Evolutionary conservation across 2,113 vertebrate genomes (phyloP), one percentile per base, ranked within the genome.

Genomic region (Tetrax tetrax): DNA sequence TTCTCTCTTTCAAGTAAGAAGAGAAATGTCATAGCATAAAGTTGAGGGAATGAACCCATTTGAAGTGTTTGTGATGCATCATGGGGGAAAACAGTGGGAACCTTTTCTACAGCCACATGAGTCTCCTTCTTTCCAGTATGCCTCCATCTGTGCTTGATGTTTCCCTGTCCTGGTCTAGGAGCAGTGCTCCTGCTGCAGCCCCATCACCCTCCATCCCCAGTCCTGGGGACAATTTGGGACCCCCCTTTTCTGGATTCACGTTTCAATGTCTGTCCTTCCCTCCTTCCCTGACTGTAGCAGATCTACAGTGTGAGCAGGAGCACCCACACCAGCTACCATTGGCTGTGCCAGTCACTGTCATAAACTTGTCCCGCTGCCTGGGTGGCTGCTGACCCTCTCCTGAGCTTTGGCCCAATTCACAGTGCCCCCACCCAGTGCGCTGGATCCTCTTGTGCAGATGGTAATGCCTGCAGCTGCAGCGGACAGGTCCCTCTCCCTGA

Each of bases 391-490:
- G 63, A 11, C 41, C 6, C 15, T 33, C 47, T n/a, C 29, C 25
- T 20, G 45, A 60, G 16, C 31, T 54, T 54, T 80, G 64, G 33
- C 33, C 43, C 23, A 2, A 2, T 53, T 78, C 31, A 2, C 33
- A 4, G 13, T 18, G 29, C 21, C 24, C 29, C 16, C 9, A 47
- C 7, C 4, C 4, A 0, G 9, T 7, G 18, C 5, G 2, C 22
- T 18, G 47, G 18, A 57, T 48, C 31, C 7, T 57, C 35, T 45
- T 12, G 3, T 35, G 21, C 45, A 48, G 77, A 33, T 84, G 56
- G 27, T 25, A 5, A 2, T 0, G 0, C 23, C 60, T 35, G 27
- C 60, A 76, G 45, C n/a, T 16, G 1, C 28, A 20, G 45, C 0
- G 0, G 8, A 19, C 0, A 0, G 68, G 29, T 77, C 27, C 57